These are phyloP conservation scores for Epizoanthus ramosus DNA, from an alignment of 92 coral and sea anemone species.

Conservation along the genomic window DNA sequence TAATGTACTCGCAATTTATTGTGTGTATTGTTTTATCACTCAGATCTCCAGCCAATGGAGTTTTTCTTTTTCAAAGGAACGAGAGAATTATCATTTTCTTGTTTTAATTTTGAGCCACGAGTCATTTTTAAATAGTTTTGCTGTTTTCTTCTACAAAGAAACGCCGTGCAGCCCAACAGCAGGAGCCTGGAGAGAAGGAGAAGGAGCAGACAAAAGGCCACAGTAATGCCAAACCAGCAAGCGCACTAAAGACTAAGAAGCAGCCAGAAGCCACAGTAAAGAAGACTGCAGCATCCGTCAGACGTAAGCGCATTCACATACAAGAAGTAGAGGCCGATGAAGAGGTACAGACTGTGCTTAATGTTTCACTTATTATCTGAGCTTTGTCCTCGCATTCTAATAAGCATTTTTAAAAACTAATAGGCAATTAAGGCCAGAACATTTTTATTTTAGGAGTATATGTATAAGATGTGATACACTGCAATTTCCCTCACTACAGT, in stretches of 20 bases:
- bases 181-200: background rate
- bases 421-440: no score
- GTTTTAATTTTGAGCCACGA: background rate
- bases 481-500: no score
- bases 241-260: background rate
- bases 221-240: background rate
- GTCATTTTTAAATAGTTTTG: background rate
- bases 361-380: background rate
- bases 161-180: constrained; percentile 37
- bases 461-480: no score
- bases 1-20: no score
- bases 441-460: no score
- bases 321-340: constrained; percentile 33
- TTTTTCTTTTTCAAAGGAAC: no score
- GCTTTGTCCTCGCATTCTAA: no score
- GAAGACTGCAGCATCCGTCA: constrained; percentile 5
- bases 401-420: no score
- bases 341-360: background rate
- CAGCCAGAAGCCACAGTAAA: background rate
- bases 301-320: constrained; percentile 25
- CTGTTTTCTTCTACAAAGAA: constrained; percentile 8
- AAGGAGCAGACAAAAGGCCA: background rate
- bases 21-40: no score
- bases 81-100: no score
- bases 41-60: no score